Conservation (phyloP, 2,113 vertebrate species). For the Puma concolor region DNA sequence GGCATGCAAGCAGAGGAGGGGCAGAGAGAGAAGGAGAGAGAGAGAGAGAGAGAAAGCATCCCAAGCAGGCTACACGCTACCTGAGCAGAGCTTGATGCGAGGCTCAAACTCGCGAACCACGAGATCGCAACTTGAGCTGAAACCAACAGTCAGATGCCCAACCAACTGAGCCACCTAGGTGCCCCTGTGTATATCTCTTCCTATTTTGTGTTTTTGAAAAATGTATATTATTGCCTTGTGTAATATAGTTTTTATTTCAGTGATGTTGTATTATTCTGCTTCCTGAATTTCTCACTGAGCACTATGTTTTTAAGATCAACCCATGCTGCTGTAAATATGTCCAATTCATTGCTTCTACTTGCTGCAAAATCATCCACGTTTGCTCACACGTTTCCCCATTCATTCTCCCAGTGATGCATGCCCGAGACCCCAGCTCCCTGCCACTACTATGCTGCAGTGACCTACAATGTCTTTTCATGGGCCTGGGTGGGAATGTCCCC, state of each 20-base stretch:
- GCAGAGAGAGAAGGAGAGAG: too few species aligned
- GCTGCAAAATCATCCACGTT: background rate
- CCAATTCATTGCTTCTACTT: background rate
- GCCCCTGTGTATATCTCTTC: background rate
- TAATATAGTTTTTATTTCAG: background rate
- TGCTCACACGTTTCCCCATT: too few species aligned
- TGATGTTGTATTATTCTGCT: background rate
- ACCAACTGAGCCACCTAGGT: too few species aligned
- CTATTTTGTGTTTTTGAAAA: background rate
- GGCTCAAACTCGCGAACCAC: too few species aligned
- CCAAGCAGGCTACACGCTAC: too few species aligned
- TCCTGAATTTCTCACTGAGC: background rate
- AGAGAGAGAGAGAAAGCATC: too few species aligned
- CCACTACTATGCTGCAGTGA: too few species aligned
- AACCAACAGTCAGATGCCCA: too few species aligned
- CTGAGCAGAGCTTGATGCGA: rapidly evolving
- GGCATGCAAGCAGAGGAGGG: too few species aligned
- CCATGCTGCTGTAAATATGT: background rate
- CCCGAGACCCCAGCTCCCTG: background rate
- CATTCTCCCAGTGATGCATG: background rate
- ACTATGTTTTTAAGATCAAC: background rate
- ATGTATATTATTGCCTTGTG: background rate
- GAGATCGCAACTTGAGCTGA: too few species aligned
- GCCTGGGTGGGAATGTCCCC: background rate
- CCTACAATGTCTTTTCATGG: background rate